Base-by-base conservation (phyloP, 1,140 invertebrate species). In the Tenebrio molitor region DNA sequence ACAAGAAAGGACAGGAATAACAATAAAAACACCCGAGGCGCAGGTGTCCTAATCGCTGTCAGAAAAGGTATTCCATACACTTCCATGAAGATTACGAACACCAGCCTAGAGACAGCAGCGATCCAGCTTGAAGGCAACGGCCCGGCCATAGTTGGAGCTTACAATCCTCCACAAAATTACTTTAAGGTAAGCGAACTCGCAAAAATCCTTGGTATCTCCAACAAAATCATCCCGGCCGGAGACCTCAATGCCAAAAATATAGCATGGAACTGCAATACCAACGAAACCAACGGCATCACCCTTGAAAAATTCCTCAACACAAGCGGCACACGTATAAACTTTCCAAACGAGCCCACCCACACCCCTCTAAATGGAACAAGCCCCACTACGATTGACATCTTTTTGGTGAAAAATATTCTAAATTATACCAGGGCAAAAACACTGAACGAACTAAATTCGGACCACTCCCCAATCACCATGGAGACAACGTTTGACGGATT, bases 1-100 rank as follows among this genome's bases (percentile, higher is more conserved):
- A 5, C 7, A 4, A 36, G 23, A n/a, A 2, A 7, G 5, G 21
- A 62, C 19, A 2, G 53, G 6, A 6, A 12, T 4, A 12, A 23
- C 23, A n/a, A n/a, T n/a, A n/a, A n/a, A 12, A 12, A 12, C 6
- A 19, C 15, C n/a, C n/a, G n/a, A n/a, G 19, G 15, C 7, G 63
- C 3, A 65, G 65, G 65, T 5, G 41, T 36, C 1, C 2, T 68
- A 7, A 21, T 68, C 25, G 15, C 44, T 1, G 14, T 68, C 3
- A 50, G 14, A 44, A 42, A 46, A 10, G 12, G 34, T 8, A 50
- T 68, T 23, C 65, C 65, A 17, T 44, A 4, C 25, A 12, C 12
- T 4, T 25, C n/a, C 23, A n/a, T 14, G 29, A 33, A 33, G 10
- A 33, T 33, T 5, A 4, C 29, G 10, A 33, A 4, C 29, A 14